phyloP scores from a whole-genome alignment of 2,888 invertebrate genomes.

The Leptinotarsa tumamoca region DNA sequence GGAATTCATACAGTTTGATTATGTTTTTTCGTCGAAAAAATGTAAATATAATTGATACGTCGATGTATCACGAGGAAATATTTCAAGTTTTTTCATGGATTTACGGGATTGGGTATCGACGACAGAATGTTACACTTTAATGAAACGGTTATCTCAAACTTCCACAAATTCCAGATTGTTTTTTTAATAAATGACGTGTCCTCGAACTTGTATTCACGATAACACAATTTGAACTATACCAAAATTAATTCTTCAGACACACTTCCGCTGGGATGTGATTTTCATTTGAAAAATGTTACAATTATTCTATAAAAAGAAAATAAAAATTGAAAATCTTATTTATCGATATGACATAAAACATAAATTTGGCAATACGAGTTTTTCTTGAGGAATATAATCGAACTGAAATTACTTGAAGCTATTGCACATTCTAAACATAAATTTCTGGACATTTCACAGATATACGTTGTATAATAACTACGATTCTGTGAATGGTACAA shows the following conservation, averaged over 20 bases:
- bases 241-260: background rate
- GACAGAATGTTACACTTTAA: constrained; percentile 13
- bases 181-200: constrained; percentile 3
- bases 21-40: constrained; percentile 26
- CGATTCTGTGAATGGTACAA: too few relatives aligned
- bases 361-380: too few relatives aligned
- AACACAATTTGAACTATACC: background rate
- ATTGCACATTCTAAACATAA: too few relatives aligned
- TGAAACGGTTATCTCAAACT: background rate
- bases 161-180: constrained; percentile 2
- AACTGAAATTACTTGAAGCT: too few relatives aligned
- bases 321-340: too few relatives aligned
- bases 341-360: too few relatives aligned
- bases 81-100: constrained; percentile 1
- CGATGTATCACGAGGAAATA: background rate
- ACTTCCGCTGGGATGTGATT: background rate
- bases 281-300: too few relatives aligned
- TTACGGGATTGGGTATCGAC: background rate
- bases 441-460: too few relatives aligned
- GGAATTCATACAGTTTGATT: constrained; percentile 30
- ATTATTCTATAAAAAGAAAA: too few relatives aligned
- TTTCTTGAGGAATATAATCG: too few relatives aligned
- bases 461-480: too few relatives aligned
- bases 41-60: constrained; percentile 21
- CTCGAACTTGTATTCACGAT: background rate